Conservation (phyloP, 53 echinoderm and acorn worm genomes). For the Astropecten irregularis region DNA sequence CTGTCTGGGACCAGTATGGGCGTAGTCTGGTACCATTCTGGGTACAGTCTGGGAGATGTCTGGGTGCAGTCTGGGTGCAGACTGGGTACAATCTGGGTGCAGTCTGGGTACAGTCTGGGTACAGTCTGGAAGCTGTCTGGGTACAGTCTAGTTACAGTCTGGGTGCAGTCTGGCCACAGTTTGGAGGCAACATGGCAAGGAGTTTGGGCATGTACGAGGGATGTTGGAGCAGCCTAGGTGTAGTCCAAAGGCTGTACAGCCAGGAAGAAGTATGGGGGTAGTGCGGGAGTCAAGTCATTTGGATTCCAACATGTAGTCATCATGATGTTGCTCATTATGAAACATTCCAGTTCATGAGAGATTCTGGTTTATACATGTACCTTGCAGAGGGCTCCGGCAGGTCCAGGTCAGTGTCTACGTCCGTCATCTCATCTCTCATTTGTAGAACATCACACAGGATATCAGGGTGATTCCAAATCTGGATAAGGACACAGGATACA, state of each 20-base stretch:
- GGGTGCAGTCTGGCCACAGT: neutral
- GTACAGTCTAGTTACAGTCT: neutral
- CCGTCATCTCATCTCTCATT: constrained; percentile 62
- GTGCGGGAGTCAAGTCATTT: no score
- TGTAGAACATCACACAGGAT: constrained; percentile 82
- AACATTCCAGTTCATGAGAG: no score
- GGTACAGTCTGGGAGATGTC: neutral
- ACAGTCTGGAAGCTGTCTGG: neutral
- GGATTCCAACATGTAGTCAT: no score
- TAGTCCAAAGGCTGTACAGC: no score
- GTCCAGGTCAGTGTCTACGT: constrained; percentile 87
- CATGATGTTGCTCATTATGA: no score
- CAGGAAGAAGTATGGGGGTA: no score
- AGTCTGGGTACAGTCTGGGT: neutral
- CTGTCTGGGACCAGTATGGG: neutral
- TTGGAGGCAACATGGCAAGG: no score
- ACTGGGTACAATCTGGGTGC: neutral
- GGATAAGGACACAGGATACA: no score
- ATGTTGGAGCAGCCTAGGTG: no score
- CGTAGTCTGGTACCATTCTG: neutral
- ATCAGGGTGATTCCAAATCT: constrained; percentile 99
- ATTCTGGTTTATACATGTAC: no score
- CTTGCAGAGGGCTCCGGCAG: constrained; percentile 87
- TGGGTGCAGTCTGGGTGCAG: neutral
- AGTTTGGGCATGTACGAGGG: no score